Evolutionary conservation across 2,888 invertebrate genomes (phyloP), one percentile per base, ranked within the genome.

Genomic region (Eupsilia transversa): DNA sequence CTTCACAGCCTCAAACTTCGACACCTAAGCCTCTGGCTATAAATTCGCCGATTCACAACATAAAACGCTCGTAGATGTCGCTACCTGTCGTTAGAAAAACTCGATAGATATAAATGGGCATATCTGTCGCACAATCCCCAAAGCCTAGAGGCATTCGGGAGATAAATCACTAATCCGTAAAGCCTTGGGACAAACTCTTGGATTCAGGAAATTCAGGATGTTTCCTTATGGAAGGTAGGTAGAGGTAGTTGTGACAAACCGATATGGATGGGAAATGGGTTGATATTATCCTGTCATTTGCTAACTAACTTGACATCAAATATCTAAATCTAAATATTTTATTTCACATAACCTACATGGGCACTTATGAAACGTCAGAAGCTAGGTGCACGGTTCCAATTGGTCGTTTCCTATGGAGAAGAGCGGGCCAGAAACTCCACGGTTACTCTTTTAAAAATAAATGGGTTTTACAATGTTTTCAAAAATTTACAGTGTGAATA

Each of bases 151-250:
- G 61, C 54, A 69, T 82, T 69, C 14, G 17, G 9, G 56, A 68
- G 68, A 82, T 82, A 82, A 82, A 82, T 82, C 77, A 76, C 61
- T 72, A 81, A 82, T 69, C 85, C 61, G 20, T 1, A 60, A 76
- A 81, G 54, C 65, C 33, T 33, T 14, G 38, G 61, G 54, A 81
- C 75, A 67, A 84, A 70, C 23, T 80, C 56, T 57, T 69, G 38
- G 67, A 33, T 73, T 49, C 69, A 23, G 41, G 20, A 72, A 56
- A 65, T 63, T 70, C 69, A 17, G 46, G 23, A 49, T 27, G 10
- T 66, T 65, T 56, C 43, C 66, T 57, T 64, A 17, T 14, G 33
- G 30, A 33, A n/a, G 10, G 57, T 6, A 30, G 33, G 6, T 27
- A 60, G 49, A 27, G 38, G 46, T 57, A 63, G 64, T 54, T 61